These are phyloP conservation scores for Cyprinus carpio DNA, from an alignment of 2,113 vertebrate species.

Conservation along the genomic window DNA sequence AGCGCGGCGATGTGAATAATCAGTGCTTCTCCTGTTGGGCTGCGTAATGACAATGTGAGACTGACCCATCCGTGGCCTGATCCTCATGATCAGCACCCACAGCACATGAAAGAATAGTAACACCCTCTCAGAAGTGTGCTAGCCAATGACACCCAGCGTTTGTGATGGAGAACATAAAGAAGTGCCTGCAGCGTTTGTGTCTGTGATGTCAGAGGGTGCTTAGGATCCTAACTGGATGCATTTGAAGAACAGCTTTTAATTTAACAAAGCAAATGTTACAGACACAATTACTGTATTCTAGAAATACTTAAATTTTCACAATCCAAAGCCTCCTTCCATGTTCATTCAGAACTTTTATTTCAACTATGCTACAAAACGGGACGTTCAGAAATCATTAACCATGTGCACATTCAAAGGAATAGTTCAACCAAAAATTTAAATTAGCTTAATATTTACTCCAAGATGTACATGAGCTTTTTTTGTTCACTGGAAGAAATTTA, in stretches of 20 bases:
- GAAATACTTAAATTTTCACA: background rate
- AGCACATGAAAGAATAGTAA: slow-evolving; percentile 10
- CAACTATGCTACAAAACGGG: too few species aligned
- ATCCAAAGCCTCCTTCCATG: too few species aligned
- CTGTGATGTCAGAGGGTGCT: slow-evolving; percentile 10
- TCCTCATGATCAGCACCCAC: slow-evolving; percentile 7
- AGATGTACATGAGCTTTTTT: too few species aligned
- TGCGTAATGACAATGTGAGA: slow-evolving; percentile 69
- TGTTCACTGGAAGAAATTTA: too few species aligned
- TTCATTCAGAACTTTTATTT: too few species aligned
- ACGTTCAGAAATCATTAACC: too few species aligned
- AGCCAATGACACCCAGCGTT: slow-evolving; percentile 16
- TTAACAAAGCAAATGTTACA: background rate
- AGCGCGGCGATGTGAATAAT: slow-evolving; percentile 72
- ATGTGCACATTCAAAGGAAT: too few species aligned
- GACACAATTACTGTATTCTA: too few species aligned
- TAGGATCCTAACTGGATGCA: background rate
- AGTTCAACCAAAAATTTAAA: too few species aligned
- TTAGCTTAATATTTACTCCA: too few species aligned
- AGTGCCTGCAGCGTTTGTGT: background rate
- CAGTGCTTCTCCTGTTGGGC: slow-evolving; percentile 69
- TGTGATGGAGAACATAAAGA: slow-evolving; percentile 20
- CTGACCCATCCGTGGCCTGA: slow-evolving; percentile 59
- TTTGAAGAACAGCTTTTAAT: slow-evolving; percentile 4
- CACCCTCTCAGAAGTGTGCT: slow-evolving; percentile 23